Evolutionary conservation across 2,797 vertebrate genomes (phyloP).

Genomic region (Anabacerthia variegaticeps): DNA sequence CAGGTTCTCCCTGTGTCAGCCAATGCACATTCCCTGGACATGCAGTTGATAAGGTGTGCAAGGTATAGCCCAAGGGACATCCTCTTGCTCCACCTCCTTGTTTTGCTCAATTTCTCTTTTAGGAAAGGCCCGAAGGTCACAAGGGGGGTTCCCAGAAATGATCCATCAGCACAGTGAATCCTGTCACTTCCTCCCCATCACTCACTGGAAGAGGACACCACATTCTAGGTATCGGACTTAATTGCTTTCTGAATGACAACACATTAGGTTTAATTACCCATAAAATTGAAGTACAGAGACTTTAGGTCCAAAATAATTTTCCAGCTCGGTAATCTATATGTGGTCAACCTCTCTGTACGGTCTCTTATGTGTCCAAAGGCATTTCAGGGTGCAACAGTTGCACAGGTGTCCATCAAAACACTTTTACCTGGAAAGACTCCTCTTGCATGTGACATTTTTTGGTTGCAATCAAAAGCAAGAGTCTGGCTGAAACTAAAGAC

Average conservation of each 20-base stretch:
- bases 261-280: constrained; percentile 69
- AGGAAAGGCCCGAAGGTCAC: not conserved
- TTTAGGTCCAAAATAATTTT: constrained; percentile 72
- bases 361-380: constrained; percentile 43
- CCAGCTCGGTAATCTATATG: constrained; percentile 64
- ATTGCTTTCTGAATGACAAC: constrained; percentile 64
- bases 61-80: not conserved
- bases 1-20: rapidly evolving
- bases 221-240: constrained; percentile 50
- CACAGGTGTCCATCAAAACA: not conserved
- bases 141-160: not conserved
- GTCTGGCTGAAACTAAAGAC: not conserved
- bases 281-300: constrained; percentile 66
- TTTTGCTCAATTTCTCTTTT: not conserved
- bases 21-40: rapidly evolving
- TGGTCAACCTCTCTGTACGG: not conserved
- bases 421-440: not conserved
- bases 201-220: constrained; percentile 7
- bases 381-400: not conserved
- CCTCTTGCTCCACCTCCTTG: not conserved
- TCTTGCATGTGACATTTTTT: not conserved
- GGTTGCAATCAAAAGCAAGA: not conserved
- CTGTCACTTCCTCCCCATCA: not conserved
- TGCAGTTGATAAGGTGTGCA: rapidly evolving
- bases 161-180: not conserved